phyloP scores from a whole-genome alignment of 2,888 invertebrate species.

The Hymenopus coronatus region DNA sequence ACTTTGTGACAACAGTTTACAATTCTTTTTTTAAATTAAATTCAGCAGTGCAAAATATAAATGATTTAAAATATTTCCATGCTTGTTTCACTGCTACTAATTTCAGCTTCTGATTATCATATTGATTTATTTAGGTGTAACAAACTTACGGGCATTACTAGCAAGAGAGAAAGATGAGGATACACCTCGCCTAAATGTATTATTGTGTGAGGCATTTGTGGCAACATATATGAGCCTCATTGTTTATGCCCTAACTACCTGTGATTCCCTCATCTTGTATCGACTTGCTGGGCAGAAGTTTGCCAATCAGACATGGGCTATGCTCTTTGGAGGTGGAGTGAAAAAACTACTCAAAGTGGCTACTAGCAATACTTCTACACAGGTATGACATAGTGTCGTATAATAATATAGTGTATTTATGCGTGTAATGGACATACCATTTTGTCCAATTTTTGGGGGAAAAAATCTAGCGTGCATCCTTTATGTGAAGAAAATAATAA shows the following conservation, averaged over 20 bases:
- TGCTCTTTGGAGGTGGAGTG: constrained; percentile 87
- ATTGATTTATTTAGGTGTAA: constrained; percentile 63
- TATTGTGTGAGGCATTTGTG: constrained; percentile 90
- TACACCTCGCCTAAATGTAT: constrained; percentile 84
- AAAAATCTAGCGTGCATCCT: no score
- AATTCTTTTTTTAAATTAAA: no score
- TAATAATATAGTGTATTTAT: neutral
- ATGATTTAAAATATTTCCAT: neutral
- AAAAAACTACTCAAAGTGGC: constrained; percentile 80
- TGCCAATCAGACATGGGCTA: constrained; percentile 73
- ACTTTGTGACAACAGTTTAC: no score
- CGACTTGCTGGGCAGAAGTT: constrained; percentile 82
- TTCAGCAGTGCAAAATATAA: neutral
- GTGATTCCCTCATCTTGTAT: constrained; percentile 90
- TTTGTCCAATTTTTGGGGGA: no score
- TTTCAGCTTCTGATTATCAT: neutral
- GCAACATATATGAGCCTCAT: constrained; percentile 90
- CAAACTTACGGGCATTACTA: constrained; percentile 84
- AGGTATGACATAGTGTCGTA: constrained; percentile 30
- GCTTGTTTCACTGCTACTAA: neutral
- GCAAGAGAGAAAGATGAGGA: constrained; percentile 93
- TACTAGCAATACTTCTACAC: constrained; percentile 48
- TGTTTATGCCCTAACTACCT: constrained; percentile 87
- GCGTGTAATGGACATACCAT: no score
- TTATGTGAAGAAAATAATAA: no score